Conservation (phyloP, 2,888 invertebrate species). For the Apotomis betuletana region DNA sequence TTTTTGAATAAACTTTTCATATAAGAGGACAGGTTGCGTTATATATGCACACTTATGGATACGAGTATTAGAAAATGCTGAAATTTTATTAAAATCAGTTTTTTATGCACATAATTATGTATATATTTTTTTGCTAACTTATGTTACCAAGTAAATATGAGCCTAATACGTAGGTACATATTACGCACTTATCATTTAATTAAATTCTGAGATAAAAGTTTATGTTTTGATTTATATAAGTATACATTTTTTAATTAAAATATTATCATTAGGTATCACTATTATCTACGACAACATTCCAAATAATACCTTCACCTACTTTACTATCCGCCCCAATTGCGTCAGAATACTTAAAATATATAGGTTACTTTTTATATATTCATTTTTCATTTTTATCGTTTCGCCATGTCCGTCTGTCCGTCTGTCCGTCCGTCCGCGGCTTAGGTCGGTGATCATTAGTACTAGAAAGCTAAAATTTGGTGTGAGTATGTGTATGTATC, state of each 20-base stretch:
- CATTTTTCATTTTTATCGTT: no score
- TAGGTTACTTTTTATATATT: no score
- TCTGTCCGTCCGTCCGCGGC: no score
- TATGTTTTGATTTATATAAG: not conserved
- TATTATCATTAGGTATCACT: constrained; percentile 26
- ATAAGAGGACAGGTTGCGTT: no score
- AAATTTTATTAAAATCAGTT: no score
- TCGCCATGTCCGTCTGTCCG: no score
- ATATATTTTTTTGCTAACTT: not conserved
- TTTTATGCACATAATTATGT: no score
- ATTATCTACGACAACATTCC: not conserved
- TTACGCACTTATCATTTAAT: constrained; percentile 12
- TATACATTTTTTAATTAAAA: constrained; percentile 9
- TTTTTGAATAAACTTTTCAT: not conserved
- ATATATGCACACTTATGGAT: no score
- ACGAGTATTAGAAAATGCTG: no score
- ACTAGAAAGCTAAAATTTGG: no score
- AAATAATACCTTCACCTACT: not conserved
- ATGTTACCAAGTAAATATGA: not conserved
- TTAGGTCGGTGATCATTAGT: no score
- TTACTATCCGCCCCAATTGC: not conserved
- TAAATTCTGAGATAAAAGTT: constrained; percentile 14
- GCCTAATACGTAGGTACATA: not conserved
- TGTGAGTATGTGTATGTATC: no score
- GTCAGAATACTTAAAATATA: not conserved